Evolutionary conservation across 2,888 invertebrate genomes (phyloP).

Genomic region (Gortyna flavago): DNA sequence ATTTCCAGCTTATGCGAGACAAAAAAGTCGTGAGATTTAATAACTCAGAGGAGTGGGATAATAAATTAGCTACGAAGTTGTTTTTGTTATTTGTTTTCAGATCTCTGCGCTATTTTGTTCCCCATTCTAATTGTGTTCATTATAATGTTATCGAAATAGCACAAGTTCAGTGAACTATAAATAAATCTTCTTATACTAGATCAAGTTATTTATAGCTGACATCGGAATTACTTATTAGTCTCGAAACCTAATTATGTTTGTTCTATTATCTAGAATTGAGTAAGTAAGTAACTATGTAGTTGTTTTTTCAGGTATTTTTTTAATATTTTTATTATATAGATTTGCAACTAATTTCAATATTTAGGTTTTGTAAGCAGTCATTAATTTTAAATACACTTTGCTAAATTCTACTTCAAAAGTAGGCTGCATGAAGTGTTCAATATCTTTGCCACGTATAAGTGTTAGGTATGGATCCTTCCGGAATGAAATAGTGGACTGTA

Average conservation of each 20-base stretch:
- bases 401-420: too few relatives aligned
- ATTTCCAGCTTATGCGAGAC: neutral
- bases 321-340: too few relatives aligned
- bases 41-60: neutral
- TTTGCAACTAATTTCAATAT: too few relatives aligned
- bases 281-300: too few relatives aligned
- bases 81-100: conserved; percentile 8
- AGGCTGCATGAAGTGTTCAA: too few relatives aligned
- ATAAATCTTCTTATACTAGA: conserved; percentile 44
- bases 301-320: too few relatives aligned
- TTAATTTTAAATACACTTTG: too few relatives aligned
- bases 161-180: conserved; percentile 33
- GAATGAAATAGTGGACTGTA: too few relatives aligned
- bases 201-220: conserved; percentile 41
- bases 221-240: conserved; percentile 33
- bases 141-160: conserved; percentile 45
- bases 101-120: conserved; percentile 13
- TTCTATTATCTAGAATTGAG: conserved; percentile 16
- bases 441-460: too few relatives aligned
- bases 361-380: too few relatives aligned
- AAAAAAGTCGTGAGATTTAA: neutral
- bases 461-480: too few relatives aligned
- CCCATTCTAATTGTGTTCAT: conserved; percentile 28
- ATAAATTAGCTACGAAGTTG: neutral
- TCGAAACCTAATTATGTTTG: conserved; percentile 35